phyloP scores from a whole-genome alignment of 2,888 invertebrate species.

The Cephus pygmeus region DNA sequence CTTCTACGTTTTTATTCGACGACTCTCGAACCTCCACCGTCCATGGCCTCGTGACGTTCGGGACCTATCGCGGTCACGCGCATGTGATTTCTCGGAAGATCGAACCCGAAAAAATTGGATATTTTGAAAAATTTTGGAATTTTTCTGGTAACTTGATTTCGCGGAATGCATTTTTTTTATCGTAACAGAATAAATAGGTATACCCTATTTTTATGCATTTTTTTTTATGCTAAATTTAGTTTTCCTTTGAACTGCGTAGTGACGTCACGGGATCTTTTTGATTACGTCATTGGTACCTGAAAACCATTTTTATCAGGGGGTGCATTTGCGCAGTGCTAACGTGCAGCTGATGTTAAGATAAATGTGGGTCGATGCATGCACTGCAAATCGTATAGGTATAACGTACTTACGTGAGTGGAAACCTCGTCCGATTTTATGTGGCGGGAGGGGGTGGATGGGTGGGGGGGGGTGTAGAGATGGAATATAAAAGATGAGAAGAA shows the following conservation, averaged over 20 bases:
- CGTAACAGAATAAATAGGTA: not conserved
- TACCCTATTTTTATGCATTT: not conserved
- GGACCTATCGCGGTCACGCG: not conserved
- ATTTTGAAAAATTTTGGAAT: not conserved
- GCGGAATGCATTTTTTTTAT: not conserved
- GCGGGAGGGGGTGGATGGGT: fast-evolving
- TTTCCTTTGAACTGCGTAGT: not conserved
- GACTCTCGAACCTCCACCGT: not conserved
- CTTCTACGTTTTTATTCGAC: not conserved
- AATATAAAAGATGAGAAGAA: not conserved
- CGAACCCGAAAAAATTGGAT: not conserved
- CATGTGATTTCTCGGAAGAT: not conserved
- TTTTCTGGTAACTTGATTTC: fast-evolving
- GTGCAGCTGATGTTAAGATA: not conserved
- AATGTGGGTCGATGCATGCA: not conserved
- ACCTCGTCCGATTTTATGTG: not conserved
- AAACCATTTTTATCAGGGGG: not conserved
- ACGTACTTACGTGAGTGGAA: not conserved
- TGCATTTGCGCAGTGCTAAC: not conserved
- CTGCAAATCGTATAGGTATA: not conserved
- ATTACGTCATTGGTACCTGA: not conserved
- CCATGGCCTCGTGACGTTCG: not conserved
- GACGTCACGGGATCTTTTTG: not conserved
- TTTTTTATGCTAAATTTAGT: not conserved
- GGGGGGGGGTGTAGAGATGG: not conserved